Evolutionary conservation across 2,113 vertebrate genomes (phyloP).

Genomic region (Puntigrus tetrazona): DNA sequence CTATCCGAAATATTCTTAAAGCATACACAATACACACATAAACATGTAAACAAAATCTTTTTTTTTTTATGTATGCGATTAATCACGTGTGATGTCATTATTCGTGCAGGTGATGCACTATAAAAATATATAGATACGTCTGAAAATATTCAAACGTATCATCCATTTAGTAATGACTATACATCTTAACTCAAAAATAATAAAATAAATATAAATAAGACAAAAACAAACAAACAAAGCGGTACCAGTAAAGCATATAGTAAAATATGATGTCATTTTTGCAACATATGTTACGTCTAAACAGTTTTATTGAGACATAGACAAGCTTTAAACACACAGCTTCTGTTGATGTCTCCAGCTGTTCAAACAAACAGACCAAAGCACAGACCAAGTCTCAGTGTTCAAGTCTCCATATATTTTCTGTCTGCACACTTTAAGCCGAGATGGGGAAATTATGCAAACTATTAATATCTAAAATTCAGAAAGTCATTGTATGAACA

Average conservation of each 20-base stretch:
- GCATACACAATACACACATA: too few relatives aligned
- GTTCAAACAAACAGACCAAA: background rate
- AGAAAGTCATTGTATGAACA: conserved; percentile 7
- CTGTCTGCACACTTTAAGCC: background rate
- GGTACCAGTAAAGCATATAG: too few relatives aligned
- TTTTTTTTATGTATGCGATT: too few relatives aligned
- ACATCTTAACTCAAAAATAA: background rate
- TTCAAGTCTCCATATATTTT: background rate
- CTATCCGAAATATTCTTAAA: too few relatives aligned
- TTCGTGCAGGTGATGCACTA: too few relatives aligned
- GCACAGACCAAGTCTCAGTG: background rate
- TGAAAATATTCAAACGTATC: background rate
- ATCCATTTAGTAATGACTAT: background rate
- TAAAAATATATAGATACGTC: background rate
- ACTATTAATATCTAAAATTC: background rate
- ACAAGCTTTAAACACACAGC: background rate
- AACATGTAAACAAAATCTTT: too few relatives aligned
- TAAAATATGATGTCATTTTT: background rate
- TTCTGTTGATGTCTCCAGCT: background rate
- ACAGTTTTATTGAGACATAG: background rate
- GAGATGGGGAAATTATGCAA: background rate
- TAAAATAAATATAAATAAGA: background rate
- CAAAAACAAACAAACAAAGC: too few relatives aligned
- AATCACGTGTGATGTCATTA: too few relatives aligned
- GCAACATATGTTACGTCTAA: background rate